Base-by-base conservation (phyloP, 2,113 vertebrate species). In the Charadrius vociferus region DNA sequence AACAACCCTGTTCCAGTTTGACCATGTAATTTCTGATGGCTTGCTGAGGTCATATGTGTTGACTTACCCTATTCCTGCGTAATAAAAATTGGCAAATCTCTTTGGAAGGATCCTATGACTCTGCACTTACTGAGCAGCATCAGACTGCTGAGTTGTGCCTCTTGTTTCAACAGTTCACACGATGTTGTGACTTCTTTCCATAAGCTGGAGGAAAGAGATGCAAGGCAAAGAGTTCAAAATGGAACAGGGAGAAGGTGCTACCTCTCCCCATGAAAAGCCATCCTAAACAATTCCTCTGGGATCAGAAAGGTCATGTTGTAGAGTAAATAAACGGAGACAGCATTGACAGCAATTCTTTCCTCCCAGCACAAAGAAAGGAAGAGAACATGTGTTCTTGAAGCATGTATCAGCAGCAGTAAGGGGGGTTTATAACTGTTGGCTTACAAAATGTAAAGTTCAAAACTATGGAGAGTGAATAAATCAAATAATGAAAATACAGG, bases 31-130 rank as follows among this genome's bases (percentile, higher is more conserved):
- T 91, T 82, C 36, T 34, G 26, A 49, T 53, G 49, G 29, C 24
- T 88, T 73, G 43, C 91, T 84, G 88, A 95, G 77, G 66, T 97
- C 88, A 34, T 43, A 26, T 2, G 3, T 9, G 0, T 58, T 83
- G 62, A 52, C n/a, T 86, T 92, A 71, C 66, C 21, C 71, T 81
- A 20, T 52, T 81, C 37, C 63, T 88, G 43, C 12, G 39, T 72
- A 80, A 88, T 24, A 78, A 89, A 72, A 94, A 22, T 59, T 91
- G 89, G 81, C 89, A 97, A 55, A 81, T 66, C 3, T 55, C 47
- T 77, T 62, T 86, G 70, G 71, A 87, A 74, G 49, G 78, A 93
- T 81, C 67, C 86, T 10, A 30, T 96, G 93, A 95, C 74, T 97
- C 55, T 77, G 84, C 87, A 83, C 50, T 95, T 72, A 62, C 24